Percentiles rank a stretch among this genome's conserved stretches.
These are phyloP conservation scores for Matsumurasca onukii DNA, from an alignment of 1,140 invertebrate species.

Conservation along the genomic window DNA sequence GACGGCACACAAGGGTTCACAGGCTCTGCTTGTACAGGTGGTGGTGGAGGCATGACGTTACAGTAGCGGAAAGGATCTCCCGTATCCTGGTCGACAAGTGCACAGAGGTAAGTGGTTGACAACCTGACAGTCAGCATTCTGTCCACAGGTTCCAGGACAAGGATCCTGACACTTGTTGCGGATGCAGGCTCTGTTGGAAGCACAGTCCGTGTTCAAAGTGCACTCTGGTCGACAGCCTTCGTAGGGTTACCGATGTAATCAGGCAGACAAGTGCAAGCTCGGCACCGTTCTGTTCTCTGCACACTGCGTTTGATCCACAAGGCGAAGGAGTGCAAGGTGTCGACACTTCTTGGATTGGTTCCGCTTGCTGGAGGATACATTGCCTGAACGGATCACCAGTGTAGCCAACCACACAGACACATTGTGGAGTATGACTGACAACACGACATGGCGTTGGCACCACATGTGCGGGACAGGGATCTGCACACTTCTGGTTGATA, in stretches of 20 bases:
- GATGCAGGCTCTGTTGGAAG: conserved; percentile 60
- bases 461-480: conserved; percentile 66
- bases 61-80: conserved; percentile 64
- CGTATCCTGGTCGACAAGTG: conserved; percentile 59
- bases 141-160: conserved; percentile 66
- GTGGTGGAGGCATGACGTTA: conserved; percentile 38
- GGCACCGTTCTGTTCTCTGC: conserved; percentile 63
- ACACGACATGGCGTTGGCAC: conserved; percentile 62
- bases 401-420: conserved; percentile 59
- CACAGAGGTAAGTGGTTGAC: conserved; percentile 68
- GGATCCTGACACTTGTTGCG: conserved; percentile 68
- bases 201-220: conserved; percentile 63
- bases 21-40: conserved; percentile 44
- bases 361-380: conserved; percentile 42
- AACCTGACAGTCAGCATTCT: conserved; percentile 65
- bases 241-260: conserved; percentile 54
- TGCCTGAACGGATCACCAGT: conserved; percentile 59
- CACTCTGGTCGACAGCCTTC: conserved; percentile 66
- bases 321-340: conserved; percentile 65
- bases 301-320: conserved; percentile 70
- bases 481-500: conserved; percentile 65
- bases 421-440: conserved; percentile 63
- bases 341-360: conserved; percentile 35
- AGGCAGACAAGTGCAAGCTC: conserved; percentile 63
- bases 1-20: conserved; percentile 56